Conservation (phyloP, 2,113 vertebrate species). For the Alces alces region DNA sequence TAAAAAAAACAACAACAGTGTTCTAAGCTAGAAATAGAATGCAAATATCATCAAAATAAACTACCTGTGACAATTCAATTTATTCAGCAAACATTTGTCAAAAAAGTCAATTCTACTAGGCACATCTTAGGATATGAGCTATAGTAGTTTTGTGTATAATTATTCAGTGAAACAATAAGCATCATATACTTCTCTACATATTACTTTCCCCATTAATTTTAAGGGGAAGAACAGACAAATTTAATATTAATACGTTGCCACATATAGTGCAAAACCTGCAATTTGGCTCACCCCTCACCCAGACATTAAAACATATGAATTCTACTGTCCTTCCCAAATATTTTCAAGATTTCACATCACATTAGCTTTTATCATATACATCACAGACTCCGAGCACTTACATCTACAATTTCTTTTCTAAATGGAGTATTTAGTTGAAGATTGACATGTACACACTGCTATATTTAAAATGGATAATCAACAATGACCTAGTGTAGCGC, state of each 20-base stretch:
- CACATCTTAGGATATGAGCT: not conserved
- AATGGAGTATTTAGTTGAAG: not conserved
- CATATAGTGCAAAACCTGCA: not conserved
- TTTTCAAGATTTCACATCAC: not conserved
- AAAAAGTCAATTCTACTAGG: not conserved
- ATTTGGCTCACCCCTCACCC: not conserved
- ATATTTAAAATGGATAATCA: not conserved
- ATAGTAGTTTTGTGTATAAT: not conserved
- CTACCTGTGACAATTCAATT: not conserved
- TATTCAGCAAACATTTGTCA: constrained; percentile 20
- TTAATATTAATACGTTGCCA: not conserved
- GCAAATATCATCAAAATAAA: not conserved
- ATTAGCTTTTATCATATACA: not conserved
- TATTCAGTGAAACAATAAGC: not conserved
- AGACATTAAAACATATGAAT: not conserved
- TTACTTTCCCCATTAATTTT: not conserved
- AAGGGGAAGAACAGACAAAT: not conserved
- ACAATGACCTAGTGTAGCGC: not conserved
- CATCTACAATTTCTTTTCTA: not conserved
- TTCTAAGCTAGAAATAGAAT: not conserved
- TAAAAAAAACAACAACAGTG: not conserved
- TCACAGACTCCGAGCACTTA: not conserved
- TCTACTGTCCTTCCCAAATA: not conserved
- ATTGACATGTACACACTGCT: not conserved
- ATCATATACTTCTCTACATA: not conserved